Evolutionary conservation across 1,140 invertebrate species (phyloP).

Genomic region (Lepidurus packardi): DNA sequence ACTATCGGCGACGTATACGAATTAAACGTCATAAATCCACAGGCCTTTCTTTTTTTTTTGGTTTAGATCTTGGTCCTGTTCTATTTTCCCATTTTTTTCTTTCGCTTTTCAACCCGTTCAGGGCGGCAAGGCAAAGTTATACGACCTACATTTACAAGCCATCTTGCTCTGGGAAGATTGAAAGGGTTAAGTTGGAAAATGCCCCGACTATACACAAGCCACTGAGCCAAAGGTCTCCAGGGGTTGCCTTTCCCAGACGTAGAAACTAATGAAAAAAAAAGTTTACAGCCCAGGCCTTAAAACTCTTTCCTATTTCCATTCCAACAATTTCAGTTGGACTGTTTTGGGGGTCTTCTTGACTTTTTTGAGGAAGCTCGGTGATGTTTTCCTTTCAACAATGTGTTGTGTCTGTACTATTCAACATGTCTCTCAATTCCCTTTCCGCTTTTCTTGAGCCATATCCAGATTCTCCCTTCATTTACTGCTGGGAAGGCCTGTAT

Average conservation of each 20-base stretch:
- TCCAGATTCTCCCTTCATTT: no score
- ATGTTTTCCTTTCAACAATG: background rate
- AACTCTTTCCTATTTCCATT: background rate
- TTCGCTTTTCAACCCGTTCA: background rate
- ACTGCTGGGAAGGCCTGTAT: no score
- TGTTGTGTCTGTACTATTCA: no score
- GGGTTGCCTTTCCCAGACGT: background rate
- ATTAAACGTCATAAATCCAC: background rate
- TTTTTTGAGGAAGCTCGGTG: background rate
- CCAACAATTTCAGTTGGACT: background rate
- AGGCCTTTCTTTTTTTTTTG: background rate
- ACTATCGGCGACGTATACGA: background rate
- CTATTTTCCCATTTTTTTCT: background rate
- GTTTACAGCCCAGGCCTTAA: background rate
- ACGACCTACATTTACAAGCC: slow-evolving; percentile 11
- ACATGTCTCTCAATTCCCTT: no score
- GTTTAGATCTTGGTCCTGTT: background rate
- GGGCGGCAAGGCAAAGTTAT: background rate
- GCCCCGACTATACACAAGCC: background rate
- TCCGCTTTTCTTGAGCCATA: no score
- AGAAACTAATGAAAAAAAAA: slow-evolving; percentile 22
- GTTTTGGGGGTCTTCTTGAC: background rate
- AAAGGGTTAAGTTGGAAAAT: slow-evolving; percentile 15
- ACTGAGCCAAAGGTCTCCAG: slow-evolving; percentile 1
- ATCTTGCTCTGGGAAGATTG: background rate